phyloP scores from a whole-genome alignment of 2,113 vertebrate genomes.

The Grammomys surdaster region DNA sequence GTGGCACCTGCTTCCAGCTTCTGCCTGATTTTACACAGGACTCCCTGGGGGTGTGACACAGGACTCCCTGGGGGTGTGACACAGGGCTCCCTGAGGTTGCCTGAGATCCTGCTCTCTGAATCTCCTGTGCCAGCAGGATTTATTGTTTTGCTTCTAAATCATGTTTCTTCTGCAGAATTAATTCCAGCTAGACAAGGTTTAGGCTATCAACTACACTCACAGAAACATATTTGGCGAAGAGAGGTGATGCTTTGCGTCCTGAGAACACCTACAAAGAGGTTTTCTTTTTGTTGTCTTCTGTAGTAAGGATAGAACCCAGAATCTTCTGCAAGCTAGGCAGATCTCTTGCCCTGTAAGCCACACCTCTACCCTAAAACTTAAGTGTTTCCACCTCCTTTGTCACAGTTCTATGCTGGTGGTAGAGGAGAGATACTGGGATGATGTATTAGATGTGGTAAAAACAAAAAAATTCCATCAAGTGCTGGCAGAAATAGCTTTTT shows the following conservation, averaged over 20 bases:
- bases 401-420: background rate
- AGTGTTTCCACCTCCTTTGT: background rate
- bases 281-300: background rate
- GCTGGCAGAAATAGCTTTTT: too few relatives aligned
- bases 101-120: background rate
- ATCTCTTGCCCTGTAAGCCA: background rate
- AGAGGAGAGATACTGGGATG: background rate
- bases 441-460: background rate
- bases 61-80: background rate
- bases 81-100: too few relatives aligned
- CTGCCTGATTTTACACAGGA: background rate
- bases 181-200: background rate
- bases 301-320: background rate
- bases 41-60: too few relatives aligned
- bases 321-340: background rate
- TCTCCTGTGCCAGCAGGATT: background rate
- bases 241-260: background rate
- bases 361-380: background rate
- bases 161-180: background rate
- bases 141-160: background rate
- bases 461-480: background rate
- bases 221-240: background rate
- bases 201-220: background rate
- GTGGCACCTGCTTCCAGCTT: background rate
- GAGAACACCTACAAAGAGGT: background rate